Evolutionary conservation across 2,797 vertebrate genomes (phyloP), one percentile per base, ranked within the genome.

Genomic region (Percopsis omiscomaycus): DNA sequence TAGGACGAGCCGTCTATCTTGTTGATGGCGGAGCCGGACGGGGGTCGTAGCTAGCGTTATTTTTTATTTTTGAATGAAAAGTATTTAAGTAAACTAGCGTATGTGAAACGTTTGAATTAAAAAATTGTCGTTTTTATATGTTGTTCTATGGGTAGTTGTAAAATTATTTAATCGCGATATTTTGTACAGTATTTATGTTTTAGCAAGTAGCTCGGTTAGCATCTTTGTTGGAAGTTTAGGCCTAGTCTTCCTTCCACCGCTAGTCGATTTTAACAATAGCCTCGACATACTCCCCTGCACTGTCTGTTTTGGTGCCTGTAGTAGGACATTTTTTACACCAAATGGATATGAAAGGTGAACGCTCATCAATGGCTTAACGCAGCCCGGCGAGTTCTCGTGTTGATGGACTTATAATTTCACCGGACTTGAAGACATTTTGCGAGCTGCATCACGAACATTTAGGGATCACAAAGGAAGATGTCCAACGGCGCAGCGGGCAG

Each of bases 401-500:
- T 52, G 72, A 74, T 73, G 85, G 83, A 81, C 77, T 69, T 81
- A 71, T 79, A 71, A 72, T 75, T 79, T 70, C 4, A 59, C 55
- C n/a, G 68, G 75, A 76, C 68, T 70, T 68, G 47, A 77, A 81
- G 78, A 68, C 66, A 64, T 82, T 78, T 86, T 66, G 60, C 59
- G 57, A 80, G 73, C 75, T 56, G 69, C 73, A 76, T 69, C 67
- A 62, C 61, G 56, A 64, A 72, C 47, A 16, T 56, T 64, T 62
- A 56, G 64, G 64, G 75, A 80, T 64, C 86, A 89, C 89, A 90
- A 91, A 83, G 81, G 60, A 87, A 91, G 77, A 94, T 94, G 92
- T 93, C 93, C 78, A 93, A 93, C 89, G 91, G 89, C 67, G 94
- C 93, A 65, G 93, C 93, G 67, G 94, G 94, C 73, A 94, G 95